A percentile compares a stretch with the other conserved stretches of the same genome.
phyloP scores from a whole-genome alignment of 2,113 vertebrate genomes.

The Geococcyx californianus region DNA sequence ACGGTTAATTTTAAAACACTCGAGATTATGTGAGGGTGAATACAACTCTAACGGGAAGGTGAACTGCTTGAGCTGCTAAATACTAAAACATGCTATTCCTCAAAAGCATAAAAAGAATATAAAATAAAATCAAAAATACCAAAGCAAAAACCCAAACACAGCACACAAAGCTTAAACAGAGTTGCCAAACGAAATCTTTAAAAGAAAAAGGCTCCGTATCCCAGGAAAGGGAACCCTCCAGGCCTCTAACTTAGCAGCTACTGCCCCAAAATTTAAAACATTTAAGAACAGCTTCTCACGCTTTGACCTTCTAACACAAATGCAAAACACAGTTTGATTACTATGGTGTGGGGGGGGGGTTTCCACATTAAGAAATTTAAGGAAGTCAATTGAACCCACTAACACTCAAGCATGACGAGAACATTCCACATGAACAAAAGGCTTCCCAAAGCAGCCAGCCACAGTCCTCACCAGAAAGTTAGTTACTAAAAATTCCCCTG shows the following conservation, averaged over 20 bases:
- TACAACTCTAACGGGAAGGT: not conserved
- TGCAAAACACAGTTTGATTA: not conserved
- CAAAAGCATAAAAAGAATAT: not conserved
- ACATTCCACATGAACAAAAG: not conserved
- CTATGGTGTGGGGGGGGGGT: not conserved
- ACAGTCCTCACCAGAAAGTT: not conserved
- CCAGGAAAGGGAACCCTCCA: not conserved
- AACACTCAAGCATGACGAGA: not conserved
- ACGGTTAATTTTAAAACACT: not conserved
- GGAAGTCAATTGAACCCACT: not conserved
- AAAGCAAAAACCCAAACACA: not conserved
- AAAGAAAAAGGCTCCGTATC: not conserved
- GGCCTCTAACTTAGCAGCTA: not conserved
- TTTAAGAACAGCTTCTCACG: not conserved
- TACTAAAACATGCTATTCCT: not conserved
- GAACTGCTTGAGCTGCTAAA: not conserved
- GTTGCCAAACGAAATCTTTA: not conserved
- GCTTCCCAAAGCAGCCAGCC: not conserved
- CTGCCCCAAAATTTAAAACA: not conserved
- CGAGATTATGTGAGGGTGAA: no score
- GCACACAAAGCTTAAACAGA: not conserved
- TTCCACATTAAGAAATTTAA: not conserved
- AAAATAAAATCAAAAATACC: not conserved
- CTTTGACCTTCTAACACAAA: not conserved
- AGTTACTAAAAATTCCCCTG: not conserved